These are phyloP conservation scores for Pluvialis apricaria DNA, from an alignment of 2,113 vertebrate genomes.

Conservation along the genomic window DNA sequence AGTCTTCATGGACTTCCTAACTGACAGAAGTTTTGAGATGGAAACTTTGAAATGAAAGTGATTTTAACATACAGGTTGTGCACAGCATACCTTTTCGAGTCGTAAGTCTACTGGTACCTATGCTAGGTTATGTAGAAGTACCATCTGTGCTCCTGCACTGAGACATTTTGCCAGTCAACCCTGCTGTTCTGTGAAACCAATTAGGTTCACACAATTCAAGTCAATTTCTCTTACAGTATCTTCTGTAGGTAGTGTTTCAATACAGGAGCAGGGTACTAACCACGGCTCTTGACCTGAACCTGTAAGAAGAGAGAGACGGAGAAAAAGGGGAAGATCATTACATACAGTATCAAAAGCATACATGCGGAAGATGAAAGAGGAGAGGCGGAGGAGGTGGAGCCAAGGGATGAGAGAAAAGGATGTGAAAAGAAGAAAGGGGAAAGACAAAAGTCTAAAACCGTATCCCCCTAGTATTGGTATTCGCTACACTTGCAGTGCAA, in stretches of 20 bases:
- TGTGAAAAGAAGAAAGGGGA: conserved; percentile 30
- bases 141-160: conserved; percentile 31
- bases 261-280: conserved; percentile 21
- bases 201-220: conserved; percentile 38
- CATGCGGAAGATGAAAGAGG: neutral
- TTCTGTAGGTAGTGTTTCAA: conserved; percentile 32
- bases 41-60: neutral
- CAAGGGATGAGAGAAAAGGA: conserved; percentile 30
- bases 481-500: neutral
- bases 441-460: neutral
- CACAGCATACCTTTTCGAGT: neutral
- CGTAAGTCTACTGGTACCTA: neutral
- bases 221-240: conserved; percentile 7
- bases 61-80: neutral
- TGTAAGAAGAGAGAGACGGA: neutral
- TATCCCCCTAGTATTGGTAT: neutral
- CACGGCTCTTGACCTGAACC: conserved; percentile 32
- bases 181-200: conserved; percentile 47
- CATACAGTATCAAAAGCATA: conserved; percentile 10
- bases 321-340: conserved; percentile 13
- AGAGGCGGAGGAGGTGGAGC: conserved; percentile 25
- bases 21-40: neutral
- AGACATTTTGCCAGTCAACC: conserved; percentile 38
- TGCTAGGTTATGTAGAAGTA: conserved; percentile 26
- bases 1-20: neutral